Evolutionary conservation across 1,140 invertebrate genomes (phyloP), one percentile per base, ranked within the genome.

Genomic region (Bicyclus anynana): DNA sequence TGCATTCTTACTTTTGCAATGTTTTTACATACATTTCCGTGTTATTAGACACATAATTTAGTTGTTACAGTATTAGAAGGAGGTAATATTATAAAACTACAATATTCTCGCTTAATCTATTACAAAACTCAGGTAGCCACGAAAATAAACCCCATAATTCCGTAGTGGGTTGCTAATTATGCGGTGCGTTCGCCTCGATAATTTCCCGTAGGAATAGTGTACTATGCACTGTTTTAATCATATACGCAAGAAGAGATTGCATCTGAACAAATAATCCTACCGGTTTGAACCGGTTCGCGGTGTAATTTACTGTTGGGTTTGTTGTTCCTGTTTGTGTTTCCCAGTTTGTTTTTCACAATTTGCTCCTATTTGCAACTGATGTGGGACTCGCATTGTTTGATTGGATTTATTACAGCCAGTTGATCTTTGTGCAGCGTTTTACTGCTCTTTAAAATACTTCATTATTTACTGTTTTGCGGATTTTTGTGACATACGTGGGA

Each of bases 191-290:
- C 72, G 80, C 76, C 59, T 67, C 72, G 67, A 73, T 85, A 82
- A 85, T 85, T 85, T 85, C 82, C 82, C 82, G 69, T 65, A 77
- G 82, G 82, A 69, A 69, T 65, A 65, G 71, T 74, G 73, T 74
- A 74, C 75, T 72, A 55, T 83, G 78, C 80, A 76, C 66, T 78
- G 77, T 81, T 83, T 85, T 85, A 85, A 83, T 85, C 80, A 85
- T 85, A 85, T 77, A 80, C 78, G 76, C 70, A 74, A 68, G 67
- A 80, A 76, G 77, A 83, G 80, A 82, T 82, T 83, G 80, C 78
- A 83, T 79, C 74, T 63, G 69, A 77, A 85, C 82, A 85, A 85
- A 85, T 81, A 83, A 71, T 69, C 60, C 50, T 67, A 46, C 63
- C 65, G 53, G 70, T 75, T 69, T 71, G 65, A 67, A 73, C 72